Evolutionary conservation across 1,140 invertebrate genomes (phyloP).

Genomic region (Campoletis sonorensis): DNA sequence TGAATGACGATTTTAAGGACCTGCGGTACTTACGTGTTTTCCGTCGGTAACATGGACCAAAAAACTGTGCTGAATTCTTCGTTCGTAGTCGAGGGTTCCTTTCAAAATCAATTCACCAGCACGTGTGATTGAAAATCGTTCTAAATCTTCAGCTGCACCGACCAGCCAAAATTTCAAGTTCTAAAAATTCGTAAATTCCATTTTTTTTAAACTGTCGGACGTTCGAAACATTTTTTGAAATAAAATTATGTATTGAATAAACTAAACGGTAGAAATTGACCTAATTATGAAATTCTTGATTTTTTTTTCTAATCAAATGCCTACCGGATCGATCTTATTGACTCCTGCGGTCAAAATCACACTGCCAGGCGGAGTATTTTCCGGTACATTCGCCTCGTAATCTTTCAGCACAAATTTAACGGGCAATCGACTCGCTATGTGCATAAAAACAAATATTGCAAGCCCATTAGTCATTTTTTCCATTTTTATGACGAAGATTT

Average conservation of each 20-base stretch:
- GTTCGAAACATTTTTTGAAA: no score
- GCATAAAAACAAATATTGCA: constrained; percentile 24
- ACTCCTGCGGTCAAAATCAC: constrained; percentile 80
- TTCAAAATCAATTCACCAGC: constrained; percentile 89
- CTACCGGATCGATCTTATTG: constrained; percentile 76
- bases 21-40: constrained; percentile 79
- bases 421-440: constrained; percentile 72
- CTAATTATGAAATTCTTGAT: constrained; percentile 19
- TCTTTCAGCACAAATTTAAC: constrained; percentile 84
- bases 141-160: constrained; percentile 81
- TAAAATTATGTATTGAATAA: no score
- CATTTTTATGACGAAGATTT: not conserved
- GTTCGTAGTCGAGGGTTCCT: constrained; percentile 89
- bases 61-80: constrained; percentile 83
- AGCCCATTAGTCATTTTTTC: not conserved
- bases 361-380: constrained; percentile 85
- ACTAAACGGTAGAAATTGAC: not conserved
- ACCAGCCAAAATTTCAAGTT: constrained; percentile 81
- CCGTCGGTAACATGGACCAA: constrained; percentile 91
- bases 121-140: constrained; percentile 84
- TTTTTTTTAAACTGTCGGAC: no score
- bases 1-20: no score
- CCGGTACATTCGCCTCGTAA: constrained; percentile 84
- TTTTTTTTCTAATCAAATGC: constrained; percentile 45
- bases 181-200: constrained; percentile 66